These are phyloP conservation scores for Trichacis sp. DNA, from an alignment of 2,888 invertebrate species.

Conservation along the genomic window DNA sequence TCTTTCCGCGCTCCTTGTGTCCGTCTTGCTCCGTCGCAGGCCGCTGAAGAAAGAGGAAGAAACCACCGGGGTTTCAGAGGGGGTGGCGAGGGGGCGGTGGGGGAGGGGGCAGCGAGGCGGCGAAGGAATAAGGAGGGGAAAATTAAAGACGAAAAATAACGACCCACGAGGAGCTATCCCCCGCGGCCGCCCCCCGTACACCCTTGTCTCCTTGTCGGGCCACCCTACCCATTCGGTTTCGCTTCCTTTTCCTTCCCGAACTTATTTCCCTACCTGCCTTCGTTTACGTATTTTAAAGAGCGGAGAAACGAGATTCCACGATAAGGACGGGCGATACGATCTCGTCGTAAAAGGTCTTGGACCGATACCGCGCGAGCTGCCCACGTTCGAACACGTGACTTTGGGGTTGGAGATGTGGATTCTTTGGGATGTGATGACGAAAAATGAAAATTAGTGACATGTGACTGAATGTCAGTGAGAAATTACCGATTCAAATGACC, in stretches of 20 bases:
- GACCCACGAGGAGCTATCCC: slow-evolving; percentile 43
- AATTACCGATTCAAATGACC: too few species aligned
- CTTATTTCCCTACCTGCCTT: slow-evolving; percentile 28
- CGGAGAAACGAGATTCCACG: slow-evolving; percentile 19
- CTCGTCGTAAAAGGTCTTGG: slow-evolving; percentile 54
- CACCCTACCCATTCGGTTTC: background rate
- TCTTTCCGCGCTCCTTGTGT: slow-evolving; percentile 41
- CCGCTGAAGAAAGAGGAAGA: slow-evolving; percentile 27
- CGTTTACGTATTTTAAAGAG: slow-evolving; percentile 41
- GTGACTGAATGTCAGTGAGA: too few species aligned
- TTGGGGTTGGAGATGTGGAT: slow-evolving; percentile 2
- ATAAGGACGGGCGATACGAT: slow-evolving; percentile 47
- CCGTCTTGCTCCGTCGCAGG: slow-evolving; percentile 33
- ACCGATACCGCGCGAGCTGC: slow-evolving; percentile 1
- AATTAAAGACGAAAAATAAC: slow-evolving; percentile 69
- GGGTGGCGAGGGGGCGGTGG: slow-evolving; percentile 16
- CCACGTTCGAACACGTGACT: slow-evolving; percentile 28
- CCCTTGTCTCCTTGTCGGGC: slow-evolving; percentile 29
- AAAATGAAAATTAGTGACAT: too few species aligned
- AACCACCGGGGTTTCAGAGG: slow-evolving; percentile 20
- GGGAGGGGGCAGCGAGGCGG: too few species aligned
- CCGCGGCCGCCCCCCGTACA: slow-evolving; percentile 13
- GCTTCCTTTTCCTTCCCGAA: slow-evolving; percentile 23
- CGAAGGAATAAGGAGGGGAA: slow-evolving; percentile 39
- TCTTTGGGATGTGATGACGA: background rate